These are phyloP conservation scores for Stomatorhinus walkeri DNA, from an alignment of 2,797 vertebrate genomes.

Conservation along the genomic window DNA sequence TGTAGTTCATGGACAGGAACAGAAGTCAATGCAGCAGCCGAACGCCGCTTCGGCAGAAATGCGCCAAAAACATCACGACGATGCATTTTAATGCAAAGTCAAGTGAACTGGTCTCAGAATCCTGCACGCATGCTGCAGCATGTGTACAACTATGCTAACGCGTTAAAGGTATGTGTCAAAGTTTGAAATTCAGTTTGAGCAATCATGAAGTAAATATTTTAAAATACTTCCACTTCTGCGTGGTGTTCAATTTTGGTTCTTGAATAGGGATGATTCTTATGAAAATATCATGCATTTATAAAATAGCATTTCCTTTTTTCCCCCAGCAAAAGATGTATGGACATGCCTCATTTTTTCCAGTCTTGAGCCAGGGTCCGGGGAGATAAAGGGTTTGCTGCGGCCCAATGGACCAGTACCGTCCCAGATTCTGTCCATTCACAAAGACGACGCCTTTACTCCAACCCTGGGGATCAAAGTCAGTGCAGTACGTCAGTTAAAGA, in stretches of 20 bases:
- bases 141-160: not conserved
- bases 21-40: not conserved
- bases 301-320: not conserved
- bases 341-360: constrained; percentile 74
- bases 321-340: not conserved
- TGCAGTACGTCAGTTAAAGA: not conserved
- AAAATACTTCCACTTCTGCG: not conserved
- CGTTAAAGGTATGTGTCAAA: not conserved
- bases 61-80: not conserved
- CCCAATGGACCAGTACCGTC: constrained; percentile 83
- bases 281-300: not conserved
- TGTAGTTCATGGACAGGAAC: constrained; percentile 37
- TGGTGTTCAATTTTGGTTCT: not conserved
- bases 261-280: not conserved
- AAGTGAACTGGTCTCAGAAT: not conserved
- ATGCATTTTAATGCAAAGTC: not conserved
- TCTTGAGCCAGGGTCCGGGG: constrained; percentile 72
- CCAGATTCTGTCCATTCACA: constrained; percentile 79
- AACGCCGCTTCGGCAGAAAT: not conserved
- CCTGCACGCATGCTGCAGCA: not conserved
- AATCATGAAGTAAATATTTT: not conserved
- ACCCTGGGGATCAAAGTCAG: constrained; percentile 53
- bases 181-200: not conserved
- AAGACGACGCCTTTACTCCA: constrained; percentile 85
- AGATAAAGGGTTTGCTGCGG: constrained; percentile 82